A percentile compares a stretch with the other conserved stretches of the same genome.
Evolutionary conservation across 37 sponge, comb jelly and placozoan species (phyloP).

Genomic region (Ianthella basta): DNA sequence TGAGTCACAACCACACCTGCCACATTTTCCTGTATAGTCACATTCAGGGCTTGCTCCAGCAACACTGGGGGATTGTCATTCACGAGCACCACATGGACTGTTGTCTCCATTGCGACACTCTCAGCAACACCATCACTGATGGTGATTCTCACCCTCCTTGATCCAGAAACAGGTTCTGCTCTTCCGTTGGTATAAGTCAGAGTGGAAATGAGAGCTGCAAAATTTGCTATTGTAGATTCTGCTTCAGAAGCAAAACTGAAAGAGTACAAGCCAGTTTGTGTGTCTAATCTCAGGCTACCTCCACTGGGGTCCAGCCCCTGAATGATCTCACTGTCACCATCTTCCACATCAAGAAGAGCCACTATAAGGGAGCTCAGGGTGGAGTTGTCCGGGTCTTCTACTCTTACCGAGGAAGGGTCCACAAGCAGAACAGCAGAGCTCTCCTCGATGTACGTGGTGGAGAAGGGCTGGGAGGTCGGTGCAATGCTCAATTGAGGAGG

Average conservation of each 20-base stretch:
- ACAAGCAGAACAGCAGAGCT: slow-evolving; percentile 29
- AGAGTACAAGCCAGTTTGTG: background rate
- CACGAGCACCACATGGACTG: slow-evolving; percentile 38
- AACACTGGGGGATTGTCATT: slow-evolving; percentile 77
- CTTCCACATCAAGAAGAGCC: slow-evolving; percentile 11
- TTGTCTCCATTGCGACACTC: slow-evolving; percentile 34
- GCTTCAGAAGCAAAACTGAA: slow-evolving; percentile 38
- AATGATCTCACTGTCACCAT: slow-evolving; percentile 55
- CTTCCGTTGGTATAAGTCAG: slow-evolving; percentile 44
- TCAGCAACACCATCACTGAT: slow-evolving; percentile 53
- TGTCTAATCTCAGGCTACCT: background rate
- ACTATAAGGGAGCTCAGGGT: slow-evolving; percentile 34
- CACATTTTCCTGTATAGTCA: slow-evolving; percentile 33
- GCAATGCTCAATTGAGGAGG: slow-evolving; percentile 21
- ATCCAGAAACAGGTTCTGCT: slow-evolving; percentile 61
- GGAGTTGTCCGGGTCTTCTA: slow-evolving; percentile 50
- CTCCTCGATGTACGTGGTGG: slow-evolving; percentile 44
- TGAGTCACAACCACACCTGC: slow-evolving; percentile 20
- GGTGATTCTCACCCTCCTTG: slow-evolving; percentile 23
- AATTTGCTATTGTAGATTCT: slow-evolving; percentile 36
- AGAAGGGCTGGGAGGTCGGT: background rate
- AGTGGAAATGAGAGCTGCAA: slow-evolving; percentile 44
- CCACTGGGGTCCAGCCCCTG: slow-evolving; percentile 25
- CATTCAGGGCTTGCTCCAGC: slow-evolving; percentile 18
- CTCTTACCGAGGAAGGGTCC: background rate